Percentiles rank a stretch among this genome's conserved stretches.
phyloP scores from a whole-genome alignment of 1,140 invertebrate species.

The Bombyx mandarina region DNA sequence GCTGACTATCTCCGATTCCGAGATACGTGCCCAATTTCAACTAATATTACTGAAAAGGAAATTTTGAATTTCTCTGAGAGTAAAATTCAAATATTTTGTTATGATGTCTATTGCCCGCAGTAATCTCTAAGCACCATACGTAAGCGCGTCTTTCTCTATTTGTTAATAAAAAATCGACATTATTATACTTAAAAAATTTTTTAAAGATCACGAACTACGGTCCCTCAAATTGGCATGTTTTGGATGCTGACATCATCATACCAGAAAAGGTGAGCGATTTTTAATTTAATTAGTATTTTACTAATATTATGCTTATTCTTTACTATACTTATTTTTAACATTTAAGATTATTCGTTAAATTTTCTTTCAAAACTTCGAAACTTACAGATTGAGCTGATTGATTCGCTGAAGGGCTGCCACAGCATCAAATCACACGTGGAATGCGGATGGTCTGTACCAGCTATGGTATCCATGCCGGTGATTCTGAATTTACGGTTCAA shows the following conservation, averaged over 20 bases:
- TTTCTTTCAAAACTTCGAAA: not conserved
- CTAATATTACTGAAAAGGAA: too few species aligned
- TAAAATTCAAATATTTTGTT: too few species aligned
- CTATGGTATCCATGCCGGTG: slow-evolving; percentile 29
- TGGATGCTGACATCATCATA: slow-evolving; percentile 20
- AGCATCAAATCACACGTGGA: slow-evolving; percentile 4
- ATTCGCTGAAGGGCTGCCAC: slow-evolving; percentile 25
- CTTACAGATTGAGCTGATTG: slow-evolving; percentile 34
- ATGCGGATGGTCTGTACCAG: slow-evolving; percentile 32
- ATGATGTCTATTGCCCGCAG: too few species aligned
- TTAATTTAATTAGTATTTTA: not conserved
- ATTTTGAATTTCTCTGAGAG: too few species aligned
- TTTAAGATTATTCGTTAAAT: too few species aligned
- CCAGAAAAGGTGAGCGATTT: slow-evolving; percentile 32
- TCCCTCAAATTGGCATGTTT: slow-evolving; percentile 37
- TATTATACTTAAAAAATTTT: not conserved
- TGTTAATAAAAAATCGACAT: too few species aligned
- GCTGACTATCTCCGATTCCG: too few species aligned
- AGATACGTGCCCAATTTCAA: too few species aligned
- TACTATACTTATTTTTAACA: too few species aligned
- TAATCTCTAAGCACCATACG: too few species aligned
- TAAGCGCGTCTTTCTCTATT: too few species aligned
- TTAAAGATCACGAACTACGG: slow-evolving; percentile 43
- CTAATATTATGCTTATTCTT: too few species aligned
- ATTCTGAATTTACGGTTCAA: slow-evolving; percentile 26